These are phyloP conservation scores for Tyria jacobaeae DNA, from an alignment of 2,888 invertebrate species.

Conservation along the genomic window DNA sequence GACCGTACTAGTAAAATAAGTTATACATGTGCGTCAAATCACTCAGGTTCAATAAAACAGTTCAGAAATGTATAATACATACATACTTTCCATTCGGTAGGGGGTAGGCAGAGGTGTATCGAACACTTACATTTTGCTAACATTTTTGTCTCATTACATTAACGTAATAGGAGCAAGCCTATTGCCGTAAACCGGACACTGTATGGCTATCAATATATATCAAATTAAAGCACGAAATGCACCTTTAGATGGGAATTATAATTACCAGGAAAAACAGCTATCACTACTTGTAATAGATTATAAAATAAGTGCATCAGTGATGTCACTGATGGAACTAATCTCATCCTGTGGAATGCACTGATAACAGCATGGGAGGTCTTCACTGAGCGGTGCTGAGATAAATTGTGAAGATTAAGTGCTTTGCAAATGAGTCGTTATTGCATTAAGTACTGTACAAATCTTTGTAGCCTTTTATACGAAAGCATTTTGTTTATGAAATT, in stretches of 20 bases:
- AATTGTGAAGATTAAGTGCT: conserved; percentile 14
- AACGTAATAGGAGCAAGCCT: too few relatives aligned
- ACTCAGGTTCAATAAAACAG: not conserved
- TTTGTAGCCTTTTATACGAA: not conserved
- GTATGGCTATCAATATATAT: too few relatives aligned
- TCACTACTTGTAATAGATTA: not conserved
- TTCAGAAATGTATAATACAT: conserved; percentile 1
- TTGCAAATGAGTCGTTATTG: conserved; percentile 15
- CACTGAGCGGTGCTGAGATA: conserved; percentile 12
- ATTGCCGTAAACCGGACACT: too few relatives aligned
- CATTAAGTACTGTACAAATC: not conserved
- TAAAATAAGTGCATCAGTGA: conserved; percentile 9
- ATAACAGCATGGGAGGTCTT: conserved; percentile 50
- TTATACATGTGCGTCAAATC: too few relatives aligned
- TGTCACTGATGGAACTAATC: conserved; percentile 29
- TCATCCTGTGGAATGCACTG: conserved; percentile 51
- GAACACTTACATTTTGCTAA: too few relatives aligned
- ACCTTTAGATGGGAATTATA: not conserved
- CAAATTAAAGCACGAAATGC: not conserved
- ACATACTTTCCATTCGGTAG: too few relatives aligned
- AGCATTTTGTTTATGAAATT: too few relatives aligned
- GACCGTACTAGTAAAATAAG: too few relatives aligned
- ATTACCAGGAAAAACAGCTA: not conserved
- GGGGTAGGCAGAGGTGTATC: too few relatives aligned
- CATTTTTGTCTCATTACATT: too few relatives aligned